These are phyloP conservation scores for Tiliacea aurago DNA, from an alignment of 2,888 invertebrate species.

Conservation along the genomic window DNA sequence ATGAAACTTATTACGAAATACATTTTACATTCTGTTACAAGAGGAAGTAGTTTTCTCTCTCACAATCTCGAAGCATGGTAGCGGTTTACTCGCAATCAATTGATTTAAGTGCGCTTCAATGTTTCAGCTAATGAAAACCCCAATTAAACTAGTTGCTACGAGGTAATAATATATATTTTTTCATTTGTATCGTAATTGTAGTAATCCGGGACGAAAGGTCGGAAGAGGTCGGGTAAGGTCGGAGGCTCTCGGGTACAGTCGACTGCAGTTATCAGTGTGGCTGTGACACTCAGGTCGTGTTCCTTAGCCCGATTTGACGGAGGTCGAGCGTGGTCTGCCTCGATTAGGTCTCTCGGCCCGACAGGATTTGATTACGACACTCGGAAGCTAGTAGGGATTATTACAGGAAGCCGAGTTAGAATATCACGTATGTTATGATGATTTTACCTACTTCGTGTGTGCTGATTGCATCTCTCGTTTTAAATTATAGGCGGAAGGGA, in stretches of 20 bases:
- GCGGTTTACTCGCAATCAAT: constrained; percentile 80
- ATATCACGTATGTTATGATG: constrained; percentile 66
- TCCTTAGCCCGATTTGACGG: constrained; percentile 83
- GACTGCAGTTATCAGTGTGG: constrained; percentile 75
- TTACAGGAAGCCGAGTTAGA: constrained; percentile 61
- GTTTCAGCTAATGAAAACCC: constrained; percentile 73
- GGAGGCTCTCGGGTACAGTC: constrained; percentile 47
- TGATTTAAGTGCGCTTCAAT: constrained; percentile 79
- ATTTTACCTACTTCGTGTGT: constrained; percentile 49
- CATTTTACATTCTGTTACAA: constrained; percentile 35
- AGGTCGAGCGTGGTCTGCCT: constrained; percentile 84
- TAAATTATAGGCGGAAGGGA: constrained; percentile 45
- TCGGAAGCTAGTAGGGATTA: constrained; percentile 76
- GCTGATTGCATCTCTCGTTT: constrained; percentile 57
- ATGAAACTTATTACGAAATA: constrained; percentile 48
- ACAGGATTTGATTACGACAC: constrained; percentile 83
- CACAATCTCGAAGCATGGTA: constrained; percentile 75
- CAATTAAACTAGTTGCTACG: constrained; percentile 65
- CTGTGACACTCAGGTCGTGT: constrained; percentile 80
- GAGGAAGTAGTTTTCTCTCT: constrained; percentile 54
- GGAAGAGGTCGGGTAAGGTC: constrained; percentile 39
- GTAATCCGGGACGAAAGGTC: constrained; percentile 33
- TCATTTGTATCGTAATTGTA: constrained; percentile 23
- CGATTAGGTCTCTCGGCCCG: constrained; percentile 81
- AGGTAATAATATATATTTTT: constrained; percentile 32